Evolutionary conservation across 1,140 invertebrate genomes (phyloP).

Genomic region (Drosophila sturtevanti): DNA sequence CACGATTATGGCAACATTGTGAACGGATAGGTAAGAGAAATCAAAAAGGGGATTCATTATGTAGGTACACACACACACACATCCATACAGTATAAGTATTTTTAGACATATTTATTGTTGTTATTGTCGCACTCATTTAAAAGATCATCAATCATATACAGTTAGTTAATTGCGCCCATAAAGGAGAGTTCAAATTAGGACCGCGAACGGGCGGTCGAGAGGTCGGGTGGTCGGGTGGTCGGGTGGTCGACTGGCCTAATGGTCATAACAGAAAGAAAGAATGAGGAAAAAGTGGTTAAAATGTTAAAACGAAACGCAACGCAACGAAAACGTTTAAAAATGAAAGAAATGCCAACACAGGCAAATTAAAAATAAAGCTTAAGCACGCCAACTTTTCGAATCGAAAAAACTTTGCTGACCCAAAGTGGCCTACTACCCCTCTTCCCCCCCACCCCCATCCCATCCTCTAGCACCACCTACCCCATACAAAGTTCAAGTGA

Average conservation of each 20-base stretch:
- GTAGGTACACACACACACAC: constrained; percentile 7
- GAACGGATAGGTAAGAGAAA: constrained; percentile 18
- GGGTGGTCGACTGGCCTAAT: too few relatives aligned
- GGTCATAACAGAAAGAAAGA: constrained; percentile 34
- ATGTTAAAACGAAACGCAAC: constrained; percentile 4
- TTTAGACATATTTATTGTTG: constrained; percentile 32
- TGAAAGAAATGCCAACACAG: constrained; percentile 54
- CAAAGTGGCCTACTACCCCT: constrained; percentile 23
- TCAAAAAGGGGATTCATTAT: constrained; percentile 50
- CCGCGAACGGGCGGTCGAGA: background rate
- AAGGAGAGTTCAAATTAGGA: constrained; percentile 40
- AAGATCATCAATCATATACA: constrained; percentile 76
- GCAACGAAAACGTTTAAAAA: constrained; percentile 59
- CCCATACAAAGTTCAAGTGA: constrained; percentile 63
- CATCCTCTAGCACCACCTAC: too few relatives aligned
- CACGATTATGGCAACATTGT: constrained; percentile 6
- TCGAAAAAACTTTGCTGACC: constrained; percentile 54
- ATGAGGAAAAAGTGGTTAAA: constrained; percentile 7
- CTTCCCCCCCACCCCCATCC: background rate
- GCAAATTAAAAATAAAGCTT: constrained; percentile 77
- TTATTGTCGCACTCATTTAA: constrained; percentile 73
- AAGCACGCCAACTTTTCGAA: constrained; percentile 67
- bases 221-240: too few relatives aligned
- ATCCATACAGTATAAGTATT: constrained; percentile 14
- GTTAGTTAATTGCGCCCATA: constrained; percentile 77